phyloP scores from a whole-genome alignment of 2,888 invertebrate species.

The Hydrotaea diabolus region DNA sequence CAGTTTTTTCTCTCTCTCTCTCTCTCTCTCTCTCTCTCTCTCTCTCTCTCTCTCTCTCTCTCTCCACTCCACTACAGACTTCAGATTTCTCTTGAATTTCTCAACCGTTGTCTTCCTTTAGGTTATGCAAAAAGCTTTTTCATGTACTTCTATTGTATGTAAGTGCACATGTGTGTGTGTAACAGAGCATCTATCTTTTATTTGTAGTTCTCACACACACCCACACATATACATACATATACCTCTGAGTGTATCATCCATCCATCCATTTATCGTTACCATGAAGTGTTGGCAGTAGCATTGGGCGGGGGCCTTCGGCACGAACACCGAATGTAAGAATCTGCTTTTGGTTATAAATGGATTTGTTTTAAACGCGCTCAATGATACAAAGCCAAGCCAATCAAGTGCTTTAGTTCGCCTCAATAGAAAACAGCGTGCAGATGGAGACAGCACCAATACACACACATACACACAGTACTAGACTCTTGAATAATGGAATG shows the following conservation, averaged over 20 bases:
- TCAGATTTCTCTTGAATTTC: neutral
- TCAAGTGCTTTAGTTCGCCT: constrained; percentile 42
- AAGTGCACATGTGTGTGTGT: neutral
- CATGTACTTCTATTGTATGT: constrained; percentile 37
- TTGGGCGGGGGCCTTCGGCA: neutral
- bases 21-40: no score
- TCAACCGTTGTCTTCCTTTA: constrained; percentile 18
- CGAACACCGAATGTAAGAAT: neutral
- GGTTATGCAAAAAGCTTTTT: constrained; percentile 61
- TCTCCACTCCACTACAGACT: neutral
- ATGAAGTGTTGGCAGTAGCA: neutral
- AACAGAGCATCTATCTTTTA: neutral
- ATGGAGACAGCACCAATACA: neutral
- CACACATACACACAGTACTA: constrained; percentile 10
- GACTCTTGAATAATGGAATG: constrained; percentile 26
- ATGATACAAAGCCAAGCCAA: constrained; percentile 53
- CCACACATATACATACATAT: constrained; percentile 6
- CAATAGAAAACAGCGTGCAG: neutral
- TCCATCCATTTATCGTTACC: constrained; percentile 8
- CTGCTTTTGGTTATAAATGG: constrained; percentile 26
- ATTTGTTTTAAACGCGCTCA: constrained; percentile 47
- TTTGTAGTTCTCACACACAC: neutral
- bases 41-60: no score
- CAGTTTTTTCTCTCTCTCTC: constrained; percentile 11
- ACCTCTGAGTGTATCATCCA: constrained; percentile 29